Percentiles rank a stretch among this genome's conserved stretches.
Evolutionary conservation across 2,113 vertebrate genomes (phyloP).

Genomic region (Abramis brama): DNA sequence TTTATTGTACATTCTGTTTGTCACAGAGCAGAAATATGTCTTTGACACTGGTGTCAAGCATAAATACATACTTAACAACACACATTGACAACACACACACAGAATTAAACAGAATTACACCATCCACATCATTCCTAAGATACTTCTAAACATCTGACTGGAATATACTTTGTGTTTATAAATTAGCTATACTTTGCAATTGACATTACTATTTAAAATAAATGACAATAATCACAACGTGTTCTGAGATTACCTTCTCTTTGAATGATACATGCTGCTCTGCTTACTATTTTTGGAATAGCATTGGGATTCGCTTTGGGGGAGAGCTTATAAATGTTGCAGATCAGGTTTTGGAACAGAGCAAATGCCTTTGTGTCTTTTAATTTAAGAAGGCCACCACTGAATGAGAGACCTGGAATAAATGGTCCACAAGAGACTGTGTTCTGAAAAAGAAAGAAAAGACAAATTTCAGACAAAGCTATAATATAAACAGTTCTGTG

Average conservation of each 20-base stretch:
- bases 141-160: not conserved
- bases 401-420: constrained; percentile 5
- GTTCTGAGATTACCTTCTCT: not conserved
- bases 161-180: not conserved
- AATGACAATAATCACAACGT: not conserved
- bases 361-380: not conserved
- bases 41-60: no score
- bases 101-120: no score
- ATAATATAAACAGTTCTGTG: no score
- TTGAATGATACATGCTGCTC: not conserved
- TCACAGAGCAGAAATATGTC: no score
- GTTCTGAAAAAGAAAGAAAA: constrained; percentile 46
- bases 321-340: constrained; percentile 14
- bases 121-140: no score
- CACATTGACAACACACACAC: no score
- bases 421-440: not conserved
- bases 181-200: not conserved
- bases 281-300: constrained; percentile 3
- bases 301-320: not conserved
- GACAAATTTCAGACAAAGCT: not conserved
- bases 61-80: no score
- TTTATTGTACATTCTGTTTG: no score
- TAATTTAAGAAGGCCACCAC: not conserved
- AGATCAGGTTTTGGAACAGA: constrained; percentile 21
- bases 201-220: not conserved